A percentile compares a stretch with the other conserved stretches of the same genome.
Conservation (phyloP, 2,113 vertebrate species). For the Meles meles region DNA sequence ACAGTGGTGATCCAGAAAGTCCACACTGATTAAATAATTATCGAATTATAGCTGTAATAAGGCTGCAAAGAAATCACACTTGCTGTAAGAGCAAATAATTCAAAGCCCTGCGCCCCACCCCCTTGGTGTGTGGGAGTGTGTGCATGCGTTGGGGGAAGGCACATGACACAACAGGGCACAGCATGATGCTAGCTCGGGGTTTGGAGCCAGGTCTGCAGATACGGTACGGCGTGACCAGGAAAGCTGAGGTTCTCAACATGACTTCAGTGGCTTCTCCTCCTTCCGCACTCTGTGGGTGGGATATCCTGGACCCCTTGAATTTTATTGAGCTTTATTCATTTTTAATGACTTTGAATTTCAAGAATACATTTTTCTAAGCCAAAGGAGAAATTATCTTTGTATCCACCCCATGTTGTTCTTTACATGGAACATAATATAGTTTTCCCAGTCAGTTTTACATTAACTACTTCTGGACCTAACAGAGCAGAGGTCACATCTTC, state of each 20-base stretch:
- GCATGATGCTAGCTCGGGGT: background rate
- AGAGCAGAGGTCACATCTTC: background rate
- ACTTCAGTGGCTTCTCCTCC: background rate
- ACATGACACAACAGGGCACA: accelerated
- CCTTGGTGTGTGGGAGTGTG: background rate
- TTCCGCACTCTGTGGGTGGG: background rate
- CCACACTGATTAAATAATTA: background rate
- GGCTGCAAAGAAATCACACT: background rate
- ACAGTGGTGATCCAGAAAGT: background rate
- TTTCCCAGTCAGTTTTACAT: background rate
- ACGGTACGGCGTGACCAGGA: background rate
- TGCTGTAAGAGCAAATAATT: background rate
- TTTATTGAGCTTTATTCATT: background rate
- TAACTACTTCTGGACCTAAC: background rate
- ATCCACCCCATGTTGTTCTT: background rate
- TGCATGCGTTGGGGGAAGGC: background rate
- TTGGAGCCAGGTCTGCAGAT: background rate
- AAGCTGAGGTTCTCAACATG: background rate
- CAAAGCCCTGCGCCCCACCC: background rate
- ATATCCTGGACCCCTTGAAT: background rate
- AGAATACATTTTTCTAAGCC: background rate
- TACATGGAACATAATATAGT: background rate
- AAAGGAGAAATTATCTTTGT: background rate
- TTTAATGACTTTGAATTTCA: background rate
- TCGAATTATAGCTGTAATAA: background rate